Evolutionary conservation across 1,140 invertebrate species (phyloP).

Genomic region (Pseudomyrmex flavicornis): DNA sequence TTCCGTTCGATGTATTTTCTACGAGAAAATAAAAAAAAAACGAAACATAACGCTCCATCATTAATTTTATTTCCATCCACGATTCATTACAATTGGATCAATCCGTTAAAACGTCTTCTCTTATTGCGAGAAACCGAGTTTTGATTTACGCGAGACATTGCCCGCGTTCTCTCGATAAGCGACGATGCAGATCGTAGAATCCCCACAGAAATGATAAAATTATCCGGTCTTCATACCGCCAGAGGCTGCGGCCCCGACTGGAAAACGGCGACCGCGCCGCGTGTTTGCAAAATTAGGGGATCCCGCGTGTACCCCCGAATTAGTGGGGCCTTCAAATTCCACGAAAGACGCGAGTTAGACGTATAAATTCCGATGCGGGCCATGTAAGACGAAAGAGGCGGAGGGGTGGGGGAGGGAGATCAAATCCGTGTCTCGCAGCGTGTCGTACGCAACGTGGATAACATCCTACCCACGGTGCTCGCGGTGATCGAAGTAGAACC

Average conservation of each 20-base stretch:
- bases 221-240: neutral
- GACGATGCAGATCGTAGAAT: conserved; percentile 5
- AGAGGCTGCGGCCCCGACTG: neutral
- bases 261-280: conserved; percentile 24
- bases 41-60: neutral
- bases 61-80: conserved; percentile 8
- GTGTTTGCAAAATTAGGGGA: conserved; percentile 43
- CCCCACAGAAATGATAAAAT: conserved; percentile 25
- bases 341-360: conserved; percentile 77
- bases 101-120: neutral
- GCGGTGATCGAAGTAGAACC: conserved; percentile 84
- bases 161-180: neutral
- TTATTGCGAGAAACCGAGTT: conserved; percentile 4
- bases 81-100: conserved; percentile 13
- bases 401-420: conserved; percentile 37
- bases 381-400: conserved; percentile 50
- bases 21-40: neutral
- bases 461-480: conserved; percentile 81
- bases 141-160: conserved; percentile 34
- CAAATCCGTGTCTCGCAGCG: conserved; percentile 83
- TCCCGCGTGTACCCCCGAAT: conserved; percentile 43
- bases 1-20: conserved; percentile 13
- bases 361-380: conserved; percentile 75
- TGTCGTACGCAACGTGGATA: conserved; percentile 81
- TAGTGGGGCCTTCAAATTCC: conserved; percentile 70